Base-by-base conservation (phyloP, 2,113 vertebrate species). In the Canis aureus region DNA sequence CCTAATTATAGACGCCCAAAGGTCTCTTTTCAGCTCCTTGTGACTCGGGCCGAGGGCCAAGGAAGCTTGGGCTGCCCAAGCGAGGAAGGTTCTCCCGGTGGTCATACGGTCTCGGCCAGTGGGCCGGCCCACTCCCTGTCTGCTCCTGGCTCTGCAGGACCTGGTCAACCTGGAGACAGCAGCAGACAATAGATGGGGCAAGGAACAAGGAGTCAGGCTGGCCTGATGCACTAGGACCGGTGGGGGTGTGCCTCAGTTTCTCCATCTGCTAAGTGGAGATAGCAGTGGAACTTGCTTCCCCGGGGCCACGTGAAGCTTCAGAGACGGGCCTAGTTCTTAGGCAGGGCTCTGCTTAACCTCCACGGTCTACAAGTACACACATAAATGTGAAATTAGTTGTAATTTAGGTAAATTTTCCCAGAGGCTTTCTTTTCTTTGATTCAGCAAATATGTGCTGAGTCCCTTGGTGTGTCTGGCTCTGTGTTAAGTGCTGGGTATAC, bases 1-100 rank as follows among this genome's bases (percentile, higher is more conserved):
- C 69, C 96, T 97, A 95, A 97, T 95, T 95, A 98, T 96, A 98
- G 90, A 62, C 0, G 23, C 88, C 88, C 76, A 12, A 90, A 93
- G 93, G 87, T 88, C 92, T 60, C 79, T 64, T 87, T 38, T n/a
- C 91, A 80, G 81, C 22, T 43, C 89, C 96, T 97, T 94, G 97
- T 96, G 98, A 98, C 96, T 95, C n/a, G 3, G 69, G 62, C 27
- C 59, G 22, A 64, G 51, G 60, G 80, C 95, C 95, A 96, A 92
- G 49, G 86, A 67, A 83, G 67, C 60, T 74, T 25, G 22, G 53
- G 59, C 35, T 71, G 15, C 69, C 60, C 49, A 8, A 78, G 43
- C 3, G 2, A 66, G 60, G 57, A 57, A 92, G 86, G 59, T 11
- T 59, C 38, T 69, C 62, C 71, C 69, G 16, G 43, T 0, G 10